Percentiles rank a stretch among this genome's conserved stretches.
These are phyloP conservation scores for Neopelma chrysocephalum DNA, from an alignment of 2,797 vertebrate species.

Conservation along the genomic window DNA sequence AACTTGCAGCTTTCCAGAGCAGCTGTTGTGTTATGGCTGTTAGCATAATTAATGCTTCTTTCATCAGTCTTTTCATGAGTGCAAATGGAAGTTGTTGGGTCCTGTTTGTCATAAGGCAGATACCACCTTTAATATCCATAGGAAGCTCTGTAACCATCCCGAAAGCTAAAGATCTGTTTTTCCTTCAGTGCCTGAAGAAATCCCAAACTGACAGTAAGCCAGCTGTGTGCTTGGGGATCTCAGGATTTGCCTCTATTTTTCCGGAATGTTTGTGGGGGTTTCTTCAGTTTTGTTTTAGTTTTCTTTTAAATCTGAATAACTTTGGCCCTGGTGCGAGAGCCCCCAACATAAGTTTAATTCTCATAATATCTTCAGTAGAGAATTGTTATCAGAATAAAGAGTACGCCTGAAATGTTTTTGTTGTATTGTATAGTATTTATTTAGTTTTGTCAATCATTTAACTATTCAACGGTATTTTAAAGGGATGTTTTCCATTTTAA, in stretches of 20 bases:
- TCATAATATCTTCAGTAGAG: not conserved
- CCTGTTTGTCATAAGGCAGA: not conserved
- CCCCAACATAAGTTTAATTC: not conserved
- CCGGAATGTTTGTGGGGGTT: not conserved
- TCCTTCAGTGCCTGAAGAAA: slow-evolving; percentile 5
- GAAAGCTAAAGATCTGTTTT: not conserved
- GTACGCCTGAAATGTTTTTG: not conserved
- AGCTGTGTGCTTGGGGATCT: not conserved
- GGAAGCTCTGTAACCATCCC: not conserved
- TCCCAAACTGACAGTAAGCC: not conserved
- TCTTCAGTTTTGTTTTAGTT: not conserved
- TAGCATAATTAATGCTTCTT: not conserved
- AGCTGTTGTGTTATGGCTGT: not conserved
- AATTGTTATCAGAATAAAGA: not conserved
- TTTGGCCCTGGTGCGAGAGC: not conserved
- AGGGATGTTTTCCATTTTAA: not conserved
- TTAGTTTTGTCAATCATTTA: not conserved
- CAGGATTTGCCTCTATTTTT: not conserved
- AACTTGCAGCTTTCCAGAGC: not conserved
- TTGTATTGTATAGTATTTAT: not conserved
- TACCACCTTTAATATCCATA: not conserved
- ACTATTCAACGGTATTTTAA: not conserved
- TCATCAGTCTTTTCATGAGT: not conserved
- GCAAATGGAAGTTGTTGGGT: not conserved
- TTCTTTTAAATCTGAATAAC: not conserved